Evolutionary conservation across 2,113 vertebrate genomes (phyloP), one percentile per base, ranked within the genome.

Genomic region (Procavia capensis): DNA sequence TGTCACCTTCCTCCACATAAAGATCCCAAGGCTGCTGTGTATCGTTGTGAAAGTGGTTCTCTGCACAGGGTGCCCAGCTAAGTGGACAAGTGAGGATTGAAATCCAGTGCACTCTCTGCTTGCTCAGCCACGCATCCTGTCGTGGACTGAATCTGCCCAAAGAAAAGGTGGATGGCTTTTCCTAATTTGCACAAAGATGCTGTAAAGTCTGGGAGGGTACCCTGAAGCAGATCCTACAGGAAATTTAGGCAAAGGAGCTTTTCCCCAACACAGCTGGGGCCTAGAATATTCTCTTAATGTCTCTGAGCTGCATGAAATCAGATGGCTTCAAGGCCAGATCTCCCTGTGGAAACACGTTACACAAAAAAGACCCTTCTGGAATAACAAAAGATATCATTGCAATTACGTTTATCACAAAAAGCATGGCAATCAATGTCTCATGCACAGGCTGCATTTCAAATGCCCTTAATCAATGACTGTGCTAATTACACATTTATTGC

Each of bases 401-500:
- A 96, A 96, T 97, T 97, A 91, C 89, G 98, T 95, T 96, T 97
- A 97, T 87, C 95, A 91, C 96, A 94, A 93, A 93, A 84, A 95
- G 93, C 87, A 57, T 89, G 79, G 93, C 96, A 98, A 98, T 98
- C 98, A 98, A 96, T 98, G 97, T 92, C 94, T 97, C 88, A 41
- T 78, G 92, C 98, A 97, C 80, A 88, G 94, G 80, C 90, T 4
- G 16, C 83, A 84, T 98, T 97, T 95, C 97, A 94, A 97, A 98
- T 97, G 95, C 84, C 96, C 79, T 95, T 98, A 98, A 98, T 98
- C 98, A 93, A 98, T 98, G 95, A 78, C 80, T 97, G 96, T 97
- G 93, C 96, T 98, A 98, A 98, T 97, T 96, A 98, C 94, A 98
- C 96, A 93, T 94, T 96, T 98, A 98, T 97, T 98, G 98, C 95